Evolutionary conservation across 1,140 invertebrate genomes (phyloP), one percentile per base, ranked within the genome.

Genomic region (Pseudomyrmex dendroicus): DNA sequence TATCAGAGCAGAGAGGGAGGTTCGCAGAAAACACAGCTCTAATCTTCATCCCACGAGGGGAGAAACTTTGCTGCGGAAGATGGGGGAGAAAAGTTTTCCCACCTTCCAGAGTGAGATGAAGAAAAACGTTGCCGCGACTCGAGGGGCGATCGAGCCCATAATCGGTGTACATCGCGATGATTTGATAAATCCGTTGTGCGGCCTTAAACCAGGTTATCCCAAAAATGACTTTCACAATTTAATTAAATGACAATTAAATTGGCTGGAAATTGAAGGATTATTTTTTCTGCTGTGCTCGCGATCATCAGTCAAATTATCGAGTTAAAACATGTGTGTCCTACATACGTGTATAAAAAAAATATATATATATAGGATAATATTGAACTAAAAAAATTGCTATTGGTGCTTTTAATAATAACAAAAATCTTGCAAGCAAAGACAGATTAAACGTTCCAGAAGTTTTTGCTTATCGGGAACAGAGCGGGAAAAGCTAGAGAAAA

Each of bases 11-110:
- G 46, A 25, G 82, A 8, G 85, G 77, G 54, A 35, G 52, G 57
- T 52, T 61, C 66, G 73, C 67, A 73, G 59, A 87, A 87, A 87
- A 87, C 86, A 87, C 62, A 72, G 64, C 50, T 84, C 73, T 87
- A 87, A 87, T 87, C 86, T 87, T 87, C n/a, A 22, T 63, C 59
- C 50, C 78, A 15, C 73, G 20, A 84, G 73, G 86, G 82, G 82
- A 82, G 82, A 84, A 35, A 74, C 63, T 82, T 74, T 48, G 13
- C 64, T 52, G 10, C 63, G 68, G 25, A 35, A 66, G 61, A 74
- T 62, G 54, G 35, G 35, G 61, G 57, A 54, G 82, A 80, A 86
- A 87, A 87, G 82, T 74, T 87, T 87, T 87, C 63, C 73, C 70
- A 84, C 82, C 82, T 87, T 50, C 5, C 7, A 7, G 61, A 52